Percentiles rank a stretch among this genome's conserved stretches.
phyloP scores from a whole-genome alignment of 2,113 vertebrate species.

The Amia ocellicauda region DNA sequence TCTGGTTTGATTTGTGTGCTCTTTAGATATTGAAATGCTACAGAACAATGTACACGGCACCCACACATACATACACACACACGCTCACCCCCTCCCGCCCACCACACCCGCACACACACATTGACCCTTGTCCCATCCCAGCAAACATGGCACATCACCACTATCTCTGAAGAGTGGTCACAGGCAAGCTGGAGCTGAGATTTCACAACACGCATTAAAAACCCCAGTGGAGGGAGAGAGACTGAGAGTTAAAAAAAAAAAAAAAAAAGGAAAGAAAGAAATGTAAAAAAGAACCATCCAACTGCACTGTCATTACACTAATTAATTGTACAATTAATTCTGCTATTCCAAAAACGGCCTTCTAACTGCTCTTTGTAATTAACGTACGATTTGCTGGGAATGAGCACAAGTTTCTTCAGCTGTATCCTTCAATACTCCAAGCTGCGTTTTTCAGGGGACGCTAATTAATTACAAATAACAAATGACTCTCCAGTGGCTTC shows the following conservation, averaged over 20 bases:
- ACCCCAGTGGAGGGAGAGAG: not conserved
- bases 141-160: too few species aligned
- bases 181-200: not conserved
- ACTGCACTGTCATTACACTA: constrained; percentile 11
- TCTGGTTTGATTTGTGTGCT: too few species aligned
- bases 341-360: constrained; percentile 10
- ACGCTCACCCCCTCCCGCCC: too few species aligned
- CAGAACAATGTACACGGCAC: too few species aligned
- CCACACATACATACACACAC: too few species aligned
- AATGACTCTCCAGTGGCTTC: not conserved
- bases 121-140: too few species aligned
- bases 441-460: constrained; percentile 1
- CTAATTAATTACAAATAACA: constrained; percentile 13
- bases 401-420: not conserved
- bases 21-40: too few species aligned
- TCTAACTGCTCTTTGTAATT: constrained; percentile 11
- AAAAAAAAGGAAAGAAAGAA: constrained; percentile 10
- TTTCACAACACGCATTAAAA: not conserved
- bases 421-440: constrained; percentile 5
- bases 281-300: constrained; percentile 9
- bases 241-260: constrained; percentile 15
- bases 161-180: too few species aligned
- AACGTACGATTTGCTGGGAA: constrained; percentile 10
- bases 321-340: constrained; percentile 26
- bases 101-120: too few species aligned